Base-by-base conservation (phyloP, 2,888 invertebrate genomes). In the Lepidonotus clava region DNA sequence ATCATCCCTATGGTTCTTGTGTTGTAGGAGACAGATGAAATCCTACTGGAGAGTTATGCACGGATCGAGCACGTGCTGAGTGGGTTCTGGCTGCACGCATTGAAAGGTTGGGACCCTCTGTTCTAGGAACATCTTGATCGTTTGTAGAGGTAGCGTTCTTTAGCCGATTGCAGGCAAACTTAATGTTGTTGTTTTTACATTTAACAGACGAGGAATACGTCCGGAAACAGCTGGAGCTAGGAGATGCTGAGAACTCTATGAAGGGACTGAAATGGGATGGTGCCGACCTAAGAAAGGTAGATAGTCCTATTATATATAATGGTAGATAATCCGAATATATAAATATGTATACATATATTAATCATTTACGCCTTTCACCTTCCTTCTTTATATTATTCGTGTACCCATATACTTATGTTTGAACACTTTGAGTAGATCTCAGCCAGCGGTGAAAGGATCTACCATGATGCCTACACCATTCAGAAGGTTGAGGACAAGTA, bases 381-480 rank as follows among this genome's bases (percentile, higher is more conserved):
- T n/a, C n/a, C n/a, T n/a, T n/a, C n/a, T n/a, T n/a, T n/a, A n/a
- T n/a, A n/a, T n/a, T n/a, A n/a, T n/a, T n/a, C n/a, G n/a, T n/a
- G n/a, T n/a, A n/a, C n/a, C n/a, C n/a, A n/a, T n/a, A n/a, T n/a
- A n/a, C n/a, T n/a, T n/a, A n/a, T n/a, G n/a, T n/a, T n/a, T n/a
- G n/a, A n/a, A n/a, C n/a, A n/a, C n/a, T n/a, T n/a, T n/a, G n/a
- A n/a, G n/a, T n/a, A 93, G 93, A 92, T 93, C 24, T 92, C 93
- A 0, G 93, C 93, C 1, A 93, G 92, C 86, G 91, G 88, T 14
- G 90, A 90, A 80, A 84, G 88, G 85, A 87, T 89, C 11, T 90
- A 90, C 87, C 93, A 93, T 84, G 94, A 94, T 86, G 94, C 93
- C 21, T 94, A 93, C 90, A 93, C 93, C 18, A 92, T 94, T 40